Percentiles rank a stretch among this genome's conserved stretches.
Conservation (phyloP, 2,888 invertebrate species). For the Trachelus tabidus region DNA sequence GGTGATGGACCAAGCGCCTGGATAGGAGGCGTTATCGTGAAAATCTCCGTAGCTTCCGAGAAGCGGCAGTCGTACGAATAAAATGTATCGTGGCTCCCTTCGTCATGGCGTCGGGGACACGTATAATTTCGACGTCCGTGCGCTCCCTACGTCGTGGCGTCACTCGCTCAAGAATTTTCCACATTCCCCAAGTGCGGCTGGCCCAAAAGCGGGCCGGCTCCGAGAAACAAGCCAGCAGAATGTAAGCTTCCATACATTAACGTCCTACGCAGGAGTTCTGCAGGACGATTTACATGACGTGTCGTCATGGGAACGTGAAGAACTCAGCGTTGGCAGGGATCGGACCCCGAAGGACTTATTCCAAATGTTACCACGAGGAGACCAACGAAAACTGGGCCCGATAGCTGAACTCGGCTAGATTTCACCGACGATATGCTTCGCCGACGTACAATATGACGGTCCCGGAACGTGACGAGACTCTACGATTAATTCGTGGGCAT, state of each 20-base stretch:
- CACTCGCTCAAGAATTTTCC: constrained; percentile 25
- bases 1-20: constrained; percentile 20
- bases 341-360: constrained; percentile 2
- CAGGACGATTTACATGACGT: constrained; percentile 16
- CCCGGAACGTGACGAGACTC: constrained; percentile 47
- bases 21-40: constrained; percentile 52
- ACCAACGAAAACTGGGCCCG: constrained; percentile 24
- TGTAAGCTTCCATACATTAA: constrained; percentile 23
- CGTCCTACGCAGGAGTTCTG: constrained; percentile 16
- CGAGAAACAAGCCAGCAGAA: constrained; percentile 21
- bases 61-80: constrained; percentile 28
- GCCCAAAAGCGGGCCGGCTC: constrained; percentile 23
- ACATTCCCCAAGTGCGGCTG: constrained; percentile 23
- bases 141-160: not conserved
- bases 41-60: constrained; percentile 60
- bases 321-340: constrained; percentile 7
- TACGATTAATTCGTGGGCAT: constrained; percentile 33
- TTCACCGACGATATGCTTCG: constrained; percentile 18
- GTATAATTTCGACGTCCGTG: not conserved
- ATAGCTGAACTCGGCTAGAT: constrained; percentile 32
- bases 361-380: not conserved
- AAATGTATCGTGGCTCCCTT: constrained; percentile 2
- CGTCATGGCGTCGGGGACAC: not conserved
- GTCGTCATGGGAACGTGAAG: constrained; percentile 3
- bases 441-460: constrained; percentile 34